phyloP scores from a whole-genome alignment of 2,113 vertebrate genomes.

The Peromyscus californicus region DNA sequence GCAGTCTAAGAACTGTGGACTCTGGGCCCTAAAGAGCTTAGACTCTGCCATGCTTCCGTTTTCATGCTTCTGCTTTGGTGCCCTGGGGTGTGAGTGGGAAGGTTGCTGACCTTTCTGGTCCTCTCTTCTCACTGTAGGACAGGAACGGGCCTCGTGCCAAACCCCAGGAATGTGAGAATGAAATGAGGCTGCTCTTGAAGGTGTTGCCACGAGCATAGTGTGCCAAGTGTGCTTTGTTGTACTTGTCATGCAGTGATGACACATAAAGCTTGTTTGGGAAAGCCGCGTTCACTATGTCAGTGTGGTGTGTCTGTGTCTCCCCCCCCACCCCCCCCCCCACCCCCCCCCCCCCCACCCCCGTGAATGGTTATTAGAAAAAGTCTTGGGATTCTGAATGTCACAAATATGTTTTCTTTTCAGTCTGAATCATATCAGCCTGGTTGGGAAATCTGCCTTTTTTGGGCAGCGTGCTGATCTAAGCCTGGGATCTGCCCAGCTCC shows the following conservation, averaged over 20 bases:
- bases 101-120: not conserved
- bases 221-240: not conserved
- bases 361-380: conserved; percentile 20
- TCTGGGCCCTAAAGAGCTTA: not conserved
- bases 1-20: not conserved
- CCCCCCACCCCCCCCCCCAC: too few relatives aligned
- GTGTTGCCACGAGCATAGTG: accelerated
- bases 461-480: not conserved
- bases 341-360: not conserved
- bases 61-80: not conserved
- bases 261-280: not conserved
- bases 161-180: not conserved
- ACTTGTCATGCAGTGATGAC: not conserved
- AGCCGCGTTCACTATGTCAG: not conserved
- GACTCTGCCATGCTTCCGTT: not conserved
- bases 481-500: not conserved
- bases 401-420: conserved; percentile 59
- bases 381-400: conserved; percentile 30
- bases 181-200: not conserved
- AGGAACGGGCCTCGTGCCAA: not conserved
- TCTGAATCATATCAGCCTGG: conserved; percentile 41
- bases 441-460: not conserved
- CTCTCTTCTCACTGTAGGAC: not conserved
- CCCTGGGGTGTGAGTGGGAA: not conserved
- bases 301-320: not conserved